These are phyloP conservation scores for Lottia scabra DNA, from an alignment of 2,888 invertebrate genomes.

Conservation along the genomic window DNA sequence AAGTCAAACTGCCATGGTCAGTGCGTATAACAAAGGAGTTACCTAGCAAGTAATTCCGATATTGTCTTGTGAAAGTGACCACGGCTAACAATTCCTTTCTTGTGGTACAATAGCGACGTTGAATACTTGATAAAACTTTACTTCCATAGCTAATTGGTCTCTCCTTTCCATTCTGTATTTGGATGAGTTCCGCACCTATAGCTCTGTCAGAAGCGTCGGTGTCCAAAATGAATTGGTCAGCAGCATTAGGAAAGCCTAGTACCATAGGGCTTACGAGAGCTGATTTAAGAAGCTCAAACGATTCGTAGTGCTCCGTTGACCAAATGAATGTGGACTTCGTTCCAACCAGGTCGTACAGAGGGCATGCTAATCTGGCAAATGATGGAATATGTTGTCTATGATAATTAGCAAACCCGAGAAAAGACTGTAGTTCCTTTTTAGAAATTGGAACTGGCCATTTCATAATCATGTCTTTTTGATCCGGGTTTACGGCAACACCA, in stretches of 20 bases:
- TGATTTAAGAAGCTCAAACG: conserved; percentile 15
- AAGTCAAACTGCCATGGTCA: conserved; percentile 32
- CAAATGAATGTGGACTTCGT: conserved; percentile 14
- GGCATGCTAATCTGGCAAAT: conserved; percentile 22
- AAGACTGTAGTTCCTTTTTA: conserved; percentile 5
- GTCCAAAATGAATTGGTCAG: conserved; percentile 30
- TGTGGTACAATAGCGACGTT: conserved; percentile 30
- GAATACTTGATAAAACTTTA: conserved; percentile 25
- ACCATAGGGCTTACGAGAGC: conserved; percentile 23
- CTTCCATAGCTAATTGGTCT: conserved; percentile 33
- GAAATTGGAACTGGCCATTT: conserved; percentile 26
- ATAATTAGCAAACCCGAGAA: conserved; percentile 34
- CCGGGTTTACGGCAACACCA: conserved; percentile 15
- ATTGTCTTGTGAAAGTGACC: conserved; percentile 30
- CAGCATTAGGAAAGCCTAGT: conserved; percentile 27
- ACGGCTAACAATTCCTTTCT: conserved; percentile 25
- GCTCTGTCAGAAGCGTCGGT: conserved; percentile 36
- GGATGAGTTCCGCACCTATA: conserved; percentile 32
- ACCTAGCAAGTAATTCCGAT: conserved; percentile 31
- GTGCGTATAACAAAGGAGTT: conserved; percentile 26
- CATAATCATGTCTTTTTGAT: conserved; percentile 14
- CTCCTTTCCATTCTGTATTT: conserved; percentile 33
- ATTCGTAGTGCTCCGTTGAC: background rate
- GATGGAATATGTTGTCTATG: conserved; percentile 29
- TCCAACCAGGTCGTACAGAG: conserved; percentile 25